A percentile compares a stretch with the other conserved stretches of the same genome.
These are phyloP conservation scores for Drosophila santomea DNA, from an alignment of 1,140 invertebrate genomes.

Conservation along the genomic window DNA sequence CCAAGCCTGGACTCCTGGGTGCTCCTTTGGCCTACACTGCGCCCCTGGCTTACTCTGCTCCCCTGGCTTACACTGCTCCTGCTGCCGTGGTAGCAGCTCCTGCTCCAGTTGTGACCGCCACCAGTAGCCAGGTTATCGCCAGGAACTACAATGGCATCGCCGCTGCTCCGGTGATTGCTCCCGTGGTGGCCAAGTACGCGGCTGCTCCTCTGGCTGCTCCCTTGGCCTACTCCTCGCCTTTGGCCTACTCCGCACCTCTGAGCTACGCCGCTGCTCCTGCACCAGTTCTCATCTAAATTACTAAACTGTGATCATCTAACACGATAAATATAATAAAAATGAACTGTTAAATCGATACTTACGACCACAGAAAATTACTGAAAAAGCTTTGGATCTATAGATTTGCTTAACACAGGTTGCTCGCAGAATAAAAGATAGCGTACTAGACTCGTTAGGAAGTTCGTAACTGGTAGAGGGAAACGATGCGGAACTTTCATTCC, in stretches of 20 bases:
- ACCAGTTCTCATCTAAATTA: not conserved
- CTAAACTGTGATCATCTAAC: not conserved
- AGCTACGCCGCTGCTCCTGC: constrained; percentile 2
- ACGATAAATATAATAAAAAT: too few relatives aligned
- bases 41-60: constrained; percentile 12
- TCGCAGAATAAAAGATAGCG: too few relatives aligned
- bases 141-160: constrained; percentile 84
- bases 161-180: constrained; percentile 40
- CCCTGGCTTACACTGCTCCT: constrained; percentile 41
- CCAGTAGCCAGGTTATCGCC: constrained; percentile 84
- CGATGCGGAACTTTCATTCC: too few relatives aligned
- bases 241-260: constrained; percentile 19
- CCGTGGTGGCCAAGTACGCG: not conserved
- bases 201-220: constrained; percentile 26
- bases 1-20: constrained; percentile 64
- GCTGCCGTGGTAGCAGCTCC: constrained; percentile 63
- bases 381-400: too few relatives aligned
- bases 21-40: constrained; percentile 25
- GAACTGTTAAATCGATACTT: too few relatives aligned
- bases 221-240: constrained; percentile 1
- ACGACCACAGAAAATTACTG: too few relatives aligned
- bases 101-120: constrained; percentile 81
- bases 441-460: too few relatives aligned
- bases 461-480: too few relatives aligned
- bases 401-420: too few relatives aligned